A percentile compares a stretch with the other conserved stretches of the same genome.
Conservation (phyloP, 2,888 invertebrate genomes). For the Melolontha melolontha region DNA sequence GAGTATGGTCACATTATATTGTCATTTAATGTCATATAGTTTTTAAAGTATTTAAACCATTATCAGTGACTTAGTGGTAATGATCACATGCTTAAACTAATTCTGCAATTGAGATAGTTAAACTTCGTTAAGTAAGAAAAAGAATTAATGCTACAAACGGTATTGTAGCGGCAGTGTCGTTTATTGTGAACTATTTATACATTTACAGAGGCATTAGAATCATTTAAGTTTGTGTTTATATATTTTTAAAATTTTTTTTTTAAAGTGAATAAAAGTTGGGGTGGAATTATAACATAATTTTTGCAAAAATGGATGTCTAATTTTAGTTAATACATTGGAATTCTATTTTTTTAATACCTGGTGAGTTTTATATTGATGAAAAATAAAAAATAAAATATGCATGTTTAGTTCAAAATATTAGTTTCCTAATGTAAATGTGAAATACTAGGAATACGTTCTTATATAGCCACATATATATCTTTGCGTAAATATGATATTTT, state of each 20-base stretch:
- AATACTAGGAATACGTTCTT: too few species aligned
- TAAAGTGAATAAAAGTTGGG: too few species aligned
- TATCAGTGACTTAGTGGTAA: conserved; percentile 34
- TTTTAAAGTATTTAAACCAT: conserved; percentile 29
- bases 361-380: too few species aligned
- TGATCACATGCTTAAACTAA: conserved; percentile 37
- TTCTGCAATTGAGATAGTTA: conserved; percentile 44
- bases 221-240: background rate
- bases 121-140: conserved; percentile 41
- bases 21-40: conserved; percentile 30
- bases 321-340: too few species aligned
- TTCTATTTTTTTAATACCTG: too few species aligned
- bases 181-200: background rate
- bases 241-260: background rate
- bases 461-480: too few species aligned
- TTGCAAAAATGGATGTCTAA: too few species aligned
- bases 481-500: too few species aligned
- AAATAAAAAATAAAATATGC: too few species aligned
- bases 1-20: conserved; percentile 24
- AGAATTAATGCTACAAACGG: background rate
- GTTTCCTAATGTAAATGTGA: too few species aligned
- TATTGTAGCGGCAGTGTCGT: conserved; percentile 1
- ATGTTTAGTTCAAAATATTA: too few species aligned
- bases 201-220: background rate
- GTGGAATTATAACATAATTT: too few species aligned